Conservation (phyloP, 2,888 invertebrate species). For the Drosophila histrio region DNA sequence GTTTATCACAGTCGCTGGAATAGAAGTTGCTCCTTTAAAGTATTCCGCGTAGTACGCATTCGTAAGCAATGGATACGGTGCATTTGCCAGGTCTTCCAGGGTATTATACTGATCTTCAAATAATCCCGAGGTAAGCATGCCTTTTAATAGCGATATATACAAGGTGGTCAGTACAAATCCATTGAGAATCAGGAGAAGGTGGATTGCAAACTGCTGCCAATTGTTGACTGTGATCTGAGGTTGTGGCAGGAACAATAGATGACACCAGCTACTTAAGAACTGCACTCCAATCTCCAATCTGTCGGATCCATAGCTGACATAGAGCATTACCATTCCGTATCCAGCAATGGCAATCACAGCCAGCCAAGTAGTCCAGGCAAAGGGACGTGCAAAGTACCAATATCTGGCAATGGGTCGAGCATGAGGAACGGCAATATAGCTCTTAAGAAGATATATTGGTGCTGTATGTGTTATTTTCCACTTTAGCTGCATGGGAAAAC, state of each 20-base stretch:
- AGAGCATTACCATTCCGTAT: conserved; percentile 32
- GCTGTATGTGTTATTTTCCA: background rate
- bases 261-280: conserved; percentile 21
- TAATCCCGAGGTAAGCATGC: conserved; percentile 59
- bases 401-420: conserved; percentile 50
- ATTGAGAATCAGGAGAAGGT: conserved; percentile 26
- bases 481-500: background rate
- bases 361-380: conserved; percentile 42
- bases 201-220: conserved; percentile 40
- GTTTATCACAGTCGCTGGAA: conserved; percentile 1
- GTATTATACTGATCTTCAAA: conserved; percentile 51
- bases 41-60: conserved; percentile 27
- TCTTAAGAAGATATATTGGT: conserved; percentile 6
- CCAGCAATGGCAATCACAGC: conserved; percentile 13
- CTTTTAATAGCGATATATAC: conserved; percentile 54
- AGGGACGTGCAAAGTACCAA: conserved; percentile 56
- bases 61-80: conserved; percentile 24
- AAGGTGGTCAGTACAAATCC: conserved; percentile 62
- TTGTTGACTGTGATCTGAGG: conserved; percentile 1
- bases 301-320: background rate
- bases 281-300: conserved; percentile 22
- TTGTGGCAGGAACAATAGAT: conserved; percentile 10
- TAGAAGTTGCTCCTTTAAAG: background rate
- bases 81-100: conserved; percentile 47
- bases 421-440: conserved; percentile 45